phyloP scores from a whole-genome alignment of 2,797 vertebrate species.

The Chaetophractus vellerosus region DNA sequence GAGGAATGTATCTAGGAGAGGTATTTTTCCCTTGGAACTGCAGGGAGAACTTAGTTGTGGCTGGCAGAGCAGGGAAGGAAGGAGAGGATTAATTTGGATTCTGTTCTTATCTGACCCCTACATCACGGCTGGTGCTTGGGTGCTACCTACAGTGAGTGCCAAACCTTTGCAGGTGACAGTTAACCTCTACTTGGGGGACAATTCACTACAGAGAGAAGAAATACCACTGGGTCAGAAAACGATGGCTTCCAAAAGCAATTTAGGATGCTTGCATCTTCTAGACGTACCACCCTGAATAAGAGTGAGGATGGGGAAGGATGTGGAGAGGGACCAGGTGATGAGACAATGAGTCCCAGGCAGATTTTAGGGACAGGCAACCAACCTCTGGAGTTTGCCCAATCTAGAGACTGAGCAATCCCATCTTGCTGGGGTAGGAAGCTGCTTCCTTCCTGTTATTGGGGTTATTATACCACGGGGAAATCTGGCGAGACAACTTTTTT shows the following conservation, averaged over 20 bases:
- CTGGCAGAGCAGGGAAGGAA: background rate
- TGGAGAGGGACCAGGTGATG: background rate
- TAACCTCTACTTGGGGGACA: background rate
- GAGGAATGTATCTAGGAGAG: background rate
- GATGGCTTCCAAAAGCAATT: background rate
- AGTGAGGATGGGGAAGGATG: background rate
- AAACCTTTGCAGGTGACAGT: background rate
- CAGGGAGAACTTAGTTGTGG: background rate
- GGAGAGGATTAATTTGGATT: background rate
- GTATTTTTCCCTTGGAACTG: background rate
- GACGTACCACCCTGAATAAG: background rate
- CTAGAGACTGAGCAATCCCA: background rate
- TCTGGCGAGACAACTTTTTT: background rate
- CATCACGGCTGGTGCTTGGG: background rate
- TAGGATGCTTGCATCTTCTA: background rate
- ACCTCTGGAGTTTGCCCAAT: background rate
- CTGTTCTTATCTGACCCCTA: background rate
- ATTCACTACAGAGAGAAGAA: background rate
- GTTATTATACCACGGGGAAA: background rate
- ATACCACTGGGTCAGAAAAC: background rate
- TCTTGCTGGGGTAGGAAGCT: background rate
- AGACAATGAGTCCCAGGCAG: no score
- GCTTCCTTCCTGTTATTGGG: background rate
- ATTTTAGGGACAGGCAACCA: accelerated
- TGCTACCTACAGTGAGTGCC: background rate